A percentile compares a stretch with the other conserved stretches of the same genome.
These are phyloP conservation scores for Kryphioiulus occultus DNA, from an alignment of 2,888 invertebrate genomes.

Conservation along the genomic window DNA sequence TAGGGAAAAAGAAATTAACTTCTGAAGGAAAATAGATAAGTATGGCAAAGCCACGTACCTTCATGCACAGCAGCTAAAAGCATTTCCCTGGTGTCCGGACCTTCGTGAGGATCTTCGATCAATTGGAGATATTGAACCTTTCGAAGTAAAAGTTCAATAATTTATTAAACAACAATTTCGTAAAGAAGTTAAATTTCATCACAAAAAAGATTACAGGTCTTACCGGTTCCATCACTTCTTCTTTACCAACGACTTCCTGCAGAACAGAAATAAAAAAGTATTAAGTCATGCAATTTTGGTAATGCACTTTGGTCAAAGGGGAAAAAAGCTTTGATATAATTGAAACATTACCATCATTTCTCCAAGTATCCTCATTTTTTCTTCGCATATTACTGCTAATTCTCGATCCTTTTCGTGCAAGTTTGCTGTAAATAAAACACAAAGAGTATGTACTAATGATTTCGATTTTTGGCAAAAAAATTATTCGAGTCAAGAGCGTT, in stretches of 20 bases:
- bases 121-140: conserved; percentile 74
- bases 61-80: conserved; percentile 79
- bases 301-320: no score
- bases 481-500: background rate
- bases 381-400: conserved; percentile 83
- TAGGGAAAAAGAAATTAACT: background rate
- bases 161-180: background rate
- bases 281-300: no score
- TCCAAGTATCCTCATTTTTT: conserved; percentile 77
- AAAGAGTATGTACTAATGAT: background rate
- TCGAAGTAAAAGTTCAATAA: conserved; percentile 41
- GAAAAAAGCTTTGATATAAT: background rate
- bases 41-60: no score
- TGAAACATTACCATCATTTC: conserved; percentile 69
- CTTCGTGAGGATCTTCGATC: conserved; percentile 67
- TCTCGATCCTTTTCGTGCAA: conserved; percentile 87
- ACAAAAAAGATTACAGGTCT: conserved; percentile 41
- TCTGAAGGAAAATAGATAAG: background rate
- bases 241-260: conserved; percentile 58
- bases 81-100: conserved; percentile 71
- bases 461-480: background rate
- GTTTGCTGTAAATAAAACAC: conserved; percentile 70
- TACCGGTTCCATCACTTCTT: conserved; percentile 56
- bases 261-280: conserved; percentile 42
- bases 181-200: background rate